Evolutionary conservation across 2,797 vertebrate species (phyloP), one percentile per base, ranked within the genome.

Genomic region (Notolepis coatsorum): DNA sequence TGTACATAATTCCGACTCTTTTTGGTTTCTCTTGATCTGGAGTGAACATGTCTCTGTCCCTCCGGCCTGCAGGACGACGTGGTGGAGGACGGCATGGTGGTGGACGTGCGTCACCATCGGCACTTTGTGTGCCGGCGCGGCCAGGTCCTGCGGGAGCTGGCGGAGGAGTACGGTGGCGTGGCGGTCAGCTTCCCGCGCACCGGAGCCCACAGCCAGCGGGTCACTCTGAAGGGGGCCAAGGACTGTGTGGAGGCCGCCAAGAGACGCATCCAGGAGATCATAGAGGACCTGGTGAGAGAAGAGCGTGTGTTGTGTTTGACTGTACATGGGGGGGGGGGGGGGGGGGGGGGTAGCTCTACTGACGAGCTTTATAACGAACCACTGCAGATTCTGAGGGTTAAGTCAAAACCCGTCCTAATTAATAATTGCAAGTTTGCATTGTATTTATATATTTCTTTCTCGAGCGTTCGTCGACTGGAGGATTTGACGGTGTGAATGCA

Each of bases 171-270:
- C 9, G 94, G 93, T 0, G 93, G 92, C 0, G 90, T 95, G n/a
- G 90, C 92, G 0, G 90, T 96, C 56, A 94, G 89, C 78, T 95
- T 96, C 65, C 92, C 94, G 8, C 90, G 91, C 2, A 93, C 91
- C 0, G 93, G 94, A 1, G 83, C 88, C 13, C 89, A 92, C 81
- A 94, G 89, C 23, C 91, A 92, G 76, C 82, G 78, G 17, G 85
- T 96, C 72, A 93, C 82, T 2, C 86, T 95, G 61, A 96, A 95
- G 80, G 93, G 94, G 37, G 92, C 94, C 13, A 93, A 93, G 68
- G 91, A 94, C 76, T 95, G 93, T 2, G 91, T 95, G 42, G 90
- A 94, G 17, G 92, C 91, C 0, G 93, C 92, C 27, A 95, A 94
- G 77, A 93, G 82, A 62, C 86, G 92, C 68, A 94, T 95, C 64